Evolutionary conservation across 2,888 invertebrate genomes (phyloP).

Genomic region (Leucozona laternaria): DNA sequence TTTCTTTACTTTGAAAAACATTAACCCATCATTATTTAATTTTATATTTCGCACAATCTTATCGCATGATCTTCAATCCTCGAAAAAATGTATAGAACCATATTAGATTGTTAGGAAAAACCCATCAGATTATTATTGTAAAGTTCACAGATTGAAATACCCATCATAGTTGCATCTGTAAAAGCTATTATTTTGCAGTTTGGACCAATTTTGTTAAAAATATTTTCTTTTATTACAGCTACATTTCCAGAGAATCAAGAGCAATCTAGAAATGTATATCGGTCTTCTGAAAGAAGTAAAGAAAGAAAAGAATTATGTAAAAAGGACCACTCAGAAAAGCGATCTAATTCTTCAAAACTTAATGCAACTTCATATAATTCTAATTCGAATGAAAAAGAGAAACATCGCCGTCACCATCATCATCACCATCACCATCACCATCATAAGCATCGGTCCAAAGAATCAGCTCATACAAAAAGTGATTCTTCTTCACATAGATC

Average conservation of each 20-base stretch:
- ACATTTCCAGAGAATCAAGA: neutral
- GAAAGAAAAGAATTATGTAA: neutral
- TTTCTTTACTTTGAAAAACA: too few species aligned
- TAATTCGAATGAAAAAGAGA: neutral
- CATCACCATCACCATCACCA: neutral
- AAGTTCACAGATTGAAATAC: too few species aligned
- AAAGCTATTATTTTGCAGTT: neutral
- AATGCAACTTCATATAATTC: conserved; percentile 1
- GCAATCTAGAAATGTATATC: neutral
- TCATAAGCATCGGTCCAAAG: neutral
- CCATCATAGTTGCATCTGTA: neutral
- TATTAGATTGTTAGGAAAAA: neutral
- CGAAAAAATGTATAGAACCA: neutral
- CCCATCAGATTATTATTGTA: neutral
- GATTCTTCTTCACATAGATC: neutral
- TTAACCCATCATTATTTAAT: too few species aligned
- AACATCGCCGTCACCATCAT: neutral
- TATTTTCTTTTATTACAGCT: neutral
- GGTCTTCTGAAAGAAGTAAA: neutral
- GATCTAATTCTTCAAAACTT: conserved; percentile 4
- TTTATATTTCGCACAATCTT: neutral
- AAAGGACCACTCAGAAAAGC: neutral
- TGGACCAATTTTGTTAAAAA: neutral
- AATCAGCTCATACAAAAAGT: neutral
- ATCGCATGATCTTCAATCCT: too few species aligned